Conservation (phyloP, 2,797 vertebrate genomes). For the Tokudaia tokunoshimensis region DNA sequence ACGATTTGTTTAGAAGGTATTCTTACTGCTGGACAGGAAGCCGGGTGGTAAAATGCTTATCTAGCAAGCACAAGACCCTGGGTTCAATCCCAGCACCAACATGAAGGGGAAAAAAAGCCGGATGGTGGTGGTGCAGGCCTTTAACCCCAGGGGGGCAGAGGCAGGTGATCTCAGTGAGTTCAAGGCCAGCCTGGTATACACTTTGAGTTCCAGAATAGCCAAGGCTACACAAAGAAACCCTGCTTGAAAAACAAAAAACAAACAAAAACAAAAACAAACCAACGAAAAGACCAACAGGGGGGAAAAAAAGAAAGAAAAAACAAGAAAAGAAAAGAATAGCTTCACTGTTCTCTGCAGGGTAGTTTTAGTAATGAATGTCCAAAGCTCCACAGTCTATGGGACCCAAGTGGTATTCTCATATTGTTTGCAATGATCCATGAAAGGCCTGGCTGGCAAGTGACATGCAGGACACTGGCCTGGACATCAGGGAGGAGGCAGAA, state of each 20-base stretch:
- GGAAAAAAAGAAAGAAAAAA: background rate
- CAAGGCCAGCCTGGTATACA: background rate
- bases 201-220: background rate
- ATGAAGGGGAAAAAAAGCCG: background rate
- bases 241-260: background rate
- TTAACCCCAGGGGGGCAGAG: background rate
- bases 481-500: background rate
- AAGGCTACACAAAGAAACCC: background rate
- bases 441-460: background rate
- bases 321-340: background rate
- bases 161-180: background rate
- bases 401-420: background rate
- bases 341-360: background rate
- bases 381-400: background rate
- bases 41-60: background rate
- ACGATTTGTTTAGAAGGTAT: background rate
- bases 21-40: background rate
- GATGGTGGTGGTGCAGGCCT: background rate
- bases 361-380: background rate
- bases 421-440: background rate
- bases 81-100: background rate
- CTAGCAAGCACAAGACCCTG: background rate
- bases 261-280: background rate
- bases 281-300: background rate
- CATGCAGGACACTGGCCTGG: slow-evolving; percentile 5